Conservation (phyloP, 1,140 invertebrate species). For the Zaprionus lachaisei region DNA sequence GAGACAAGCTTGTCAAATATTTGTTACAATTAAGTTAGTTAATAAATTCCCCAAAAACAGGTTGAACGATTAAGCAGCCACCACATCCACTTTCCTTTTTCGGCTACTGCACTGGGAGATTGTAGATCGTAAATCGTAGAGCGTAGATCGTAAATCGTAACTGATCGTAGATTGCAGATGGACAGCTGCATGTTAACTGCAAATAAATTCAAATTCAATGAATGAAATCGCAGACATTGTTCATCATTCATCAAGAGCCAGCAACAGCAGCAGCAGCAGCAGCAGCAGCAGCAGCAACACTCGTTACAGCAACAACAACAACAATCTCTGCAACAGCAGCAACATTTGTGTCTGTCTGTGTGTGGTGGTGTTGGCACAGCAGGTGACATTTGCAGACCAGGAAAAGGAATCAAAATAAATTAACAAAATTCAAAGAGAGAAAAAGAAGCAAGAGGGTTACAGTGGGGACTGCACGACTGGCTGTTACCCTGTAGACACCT, state of each 20-base stretch:
- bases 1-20: conserved; percentile 59
- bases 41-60: conserved; percentile 57
- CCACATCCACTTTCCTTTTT: conserved; percentile 31
- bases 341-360: conserved; percentile 31
- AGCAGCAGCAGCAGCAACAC: conserved; percentile 27
- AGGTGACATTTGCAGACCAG: conserved; percentile 80
- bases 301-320: conserved; percentile 31
- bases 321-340: conserved; percentile 18
- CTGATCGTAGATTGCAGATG: conserved; percentile 20
- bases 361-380: conserved; percentile 77
- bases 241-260: conserved; percentile 77
- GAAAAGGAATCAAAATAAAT: conserved; percentile 51
- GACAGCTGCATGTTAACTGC: conserved; percentile 52
- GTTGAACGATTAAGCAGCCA: conserved; percentile 49
- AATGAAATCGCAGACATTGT: conserved; percentile 55
- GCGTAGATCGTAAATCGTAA: conserved; percentile 7
- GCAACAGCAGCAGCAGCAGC: conserved; percentile 24
- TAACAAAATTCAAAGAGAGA: conserved; percentile 24
- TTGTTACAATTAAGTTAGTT: conserved; percentile 67
- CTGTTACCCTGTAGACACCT: background rate
- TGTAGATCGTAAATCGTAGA: background rate
- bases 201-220: conserved; percentile 64
- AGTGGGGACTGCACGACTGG: background rate
- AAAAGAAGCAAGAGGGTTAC: conserved; percentile 32
- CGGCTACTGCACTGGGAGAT: conserved; percentile 19